Evolutionary conservation across 2,888 invertebrate genomes (phyloP).

Genomic region (Parelbella ahira): DNA sequence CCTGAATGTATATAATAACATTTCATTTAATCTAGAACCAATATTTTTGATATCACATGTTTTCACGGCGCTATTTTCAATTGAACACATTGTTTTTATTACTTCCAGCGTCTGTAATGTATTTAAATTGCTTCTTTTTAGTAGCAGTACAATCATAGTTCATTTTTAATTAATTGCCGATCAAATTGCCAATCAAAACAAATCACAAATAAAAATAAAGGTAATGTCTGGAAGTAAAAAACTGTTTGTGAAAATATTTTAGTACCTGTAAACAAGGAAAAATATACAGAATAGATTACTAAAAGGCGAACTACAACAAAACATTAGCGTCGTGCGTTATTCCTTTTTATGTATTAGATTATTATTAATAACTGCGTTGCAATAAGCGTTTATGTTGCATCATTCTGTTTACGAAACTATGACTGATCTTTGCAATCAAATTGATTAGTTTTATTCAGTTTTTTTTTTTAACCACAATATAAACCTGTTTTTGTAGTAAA

Average conservation of each 20-base stretch:
- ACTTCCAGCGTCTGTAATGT: too few relatives aligned
- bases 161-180: too few relatives aligned
- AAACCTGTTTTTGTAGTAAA: not conserved
- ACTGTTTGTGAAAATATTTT: constrained; percentile 1
- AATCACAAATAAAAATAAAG: too few relatives aligned
- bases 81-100: too few relatives aligned
- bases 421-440: not conserved
- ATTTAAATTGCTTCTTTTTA: too few relatives aligned
- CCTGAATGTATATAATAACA: too few relatives aligned
- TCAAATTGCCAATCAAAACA: too few relatives aligned
- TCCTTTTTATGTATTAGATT: constrained; percentile 16
- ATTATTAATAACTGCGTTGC: constrained; percentile 6
- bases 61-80: too few relatives aligned
- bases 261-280: constrained; percentile 9
- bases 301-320: constrained; percentile 9
- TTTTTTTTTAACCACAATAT: not conserved
- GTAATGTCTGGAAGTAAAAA: too few relatives aligned
- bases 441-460: not conserved
- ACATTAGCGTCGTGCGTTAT: constrained; percentile 7
- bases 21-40: too few relatives aligned
- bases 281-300: constrained; percentile 6
- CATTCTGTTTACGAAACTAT: constrained; percentile 20
- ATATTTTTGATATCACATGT: too few relatives aligned
- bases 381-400: constrained; percentile 21
- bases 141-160: too few relatives aligned